Conservation (phyloP, 1,140 invertebrate genomes). For the Drosophila elegans region DNA sequence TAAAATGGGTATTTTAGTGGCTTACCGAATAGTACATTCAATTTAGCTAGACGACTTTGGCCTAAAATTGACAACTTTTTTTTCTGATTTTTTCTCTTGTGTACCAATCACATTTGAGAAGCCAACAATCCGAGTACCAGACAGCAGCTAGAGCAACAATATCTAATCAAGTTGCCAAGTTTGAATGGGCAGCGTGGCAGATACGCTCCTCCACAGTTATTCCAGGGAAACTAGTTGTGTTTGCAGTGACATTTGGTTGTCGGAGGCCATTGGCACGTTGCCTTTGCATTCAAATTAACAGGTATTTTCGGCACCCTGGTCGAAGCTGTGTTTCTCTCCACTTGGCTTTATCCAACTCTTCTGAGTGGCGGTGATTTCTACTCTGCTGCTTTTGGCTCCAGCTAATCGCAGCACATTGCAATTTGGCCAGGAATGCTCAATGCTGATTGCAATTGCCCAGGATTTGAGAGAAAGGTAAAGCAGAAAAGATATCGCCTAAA, state of each 20-base stretch:
- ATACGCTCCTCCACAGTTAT: conserved; percentile 1
- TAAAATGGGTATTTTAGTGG: too few species aligned
- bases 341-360: background rate
- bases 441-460: conserved; percentile 40
- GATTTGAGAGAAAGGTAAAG: conserved; percentile 3
- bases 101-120: conserved; percentile 16
- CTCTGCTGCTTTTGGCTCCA: conserved; percentile 12
- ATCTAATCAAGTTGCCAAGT: conserved; percentile 74
- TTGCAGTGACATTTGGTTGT: conserved; percentile 74
- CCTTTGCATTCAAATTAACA: conserved; percentile 80
- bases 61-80: too few species aligned
- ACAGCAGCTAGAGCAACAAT: conserved; percentile 53
- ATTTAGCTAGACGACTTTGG: too few species aligned
- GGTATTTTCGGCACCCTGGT: conserved; percentile 75
- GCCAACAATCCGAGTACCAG: conserved; percentile 16
- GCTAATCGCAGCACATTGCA: conserved; percentile 70
- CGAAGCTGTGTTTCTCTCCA: background rate
- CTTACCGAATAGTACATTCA: too few species aligned
- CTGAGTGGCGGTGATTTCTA: conserved; percentile 10
- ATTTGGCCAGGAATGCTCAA: conserved; percentile 53
- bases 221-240: conserved; percentile 37
- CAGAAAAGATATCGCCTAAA: background rate
- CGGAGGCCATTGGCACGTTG: conserved; percentile 73
- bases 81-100: background rate
- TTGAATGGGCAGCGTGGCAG: conserved; percentile 36